Conservation (phyloP, 2,797 vertebrate genomes). For the Siniperca undulata region DNA sequence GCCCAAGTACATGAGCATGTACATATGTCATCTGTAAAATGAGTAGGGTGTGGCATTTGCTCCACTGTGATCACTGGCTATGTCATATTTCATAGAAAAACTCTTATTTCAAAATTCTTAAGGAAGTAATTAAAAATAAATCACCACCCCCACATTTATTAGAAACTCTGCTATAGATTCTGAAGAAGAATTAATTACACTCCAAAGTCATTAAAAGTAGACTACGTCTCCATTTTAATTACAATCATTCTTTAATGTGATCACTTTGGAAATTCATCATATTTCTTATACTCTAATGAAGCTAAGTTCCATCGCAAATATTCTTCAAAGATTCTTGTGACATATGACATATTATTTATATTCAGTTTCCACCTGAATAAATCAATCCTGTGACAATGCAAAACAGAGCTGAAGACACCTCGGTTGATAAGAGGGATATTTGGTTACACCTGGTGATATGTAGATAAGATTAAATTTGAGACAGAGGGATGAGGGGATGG, state of each 20-base stretch:
- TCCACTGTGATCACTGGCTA: slow-evolving; percentile 54
- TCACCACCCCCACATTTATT: slow-evolving; percentile 79
- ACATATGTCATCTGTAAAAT: slow-evolving; percentile 61
- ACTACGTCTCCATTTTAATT: slow-evolving; percentile 74
- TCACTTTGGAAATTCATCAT: slow-evolving; percentile 75
- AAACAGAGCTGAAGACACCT: slow-evolving; percentile 78
- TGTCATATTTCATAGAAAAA: slow-evolving; percentile 79
- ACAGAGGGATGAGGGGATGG: slow-evolving; percentile 72
- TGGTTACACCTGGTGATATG: slow-evolving; percentile 85
- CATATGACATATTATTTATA: slow-evolving; percentile 72
- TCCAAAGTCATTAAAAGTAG: slow-evolving; percentile 81
- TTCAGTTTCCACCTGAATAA: slow-evolving; percentile 64
- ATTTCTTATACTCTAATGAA: slow-evolving; percentile 72
- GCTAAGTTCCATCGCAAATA: slow-evolving; percentile 67
- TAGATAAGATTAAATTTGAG: slow-evolving; percentile 85
- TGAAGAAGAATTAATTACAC: slow-evolving; percentile 78
- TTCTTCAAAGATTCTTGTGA: slow-evolving; percentile 60
- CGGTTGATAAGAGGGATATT: slow-evolving; percentile 78
- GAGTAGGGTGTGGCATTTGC: slow-evolving; percentile 62
- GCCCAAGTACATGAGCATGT: slow-evolving; percentile 12
- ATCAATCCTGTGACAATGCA: slow-evolving; percentile 76
- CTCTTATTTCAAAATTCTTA: slow-evolving; percentile 69
- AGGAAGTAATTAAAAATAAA: slow-evolving; percentile 80
- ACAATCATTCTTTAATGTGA: slow-evolving; percentile 76
- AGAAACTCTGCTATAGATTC: slow-evolving; percentile 74